Evolutionary conservation across 1,140 invertebrate species (phyloP), one percentile per base, ranked within the genome.

Genomic region (Druon quercuslanigerum): DNA sequence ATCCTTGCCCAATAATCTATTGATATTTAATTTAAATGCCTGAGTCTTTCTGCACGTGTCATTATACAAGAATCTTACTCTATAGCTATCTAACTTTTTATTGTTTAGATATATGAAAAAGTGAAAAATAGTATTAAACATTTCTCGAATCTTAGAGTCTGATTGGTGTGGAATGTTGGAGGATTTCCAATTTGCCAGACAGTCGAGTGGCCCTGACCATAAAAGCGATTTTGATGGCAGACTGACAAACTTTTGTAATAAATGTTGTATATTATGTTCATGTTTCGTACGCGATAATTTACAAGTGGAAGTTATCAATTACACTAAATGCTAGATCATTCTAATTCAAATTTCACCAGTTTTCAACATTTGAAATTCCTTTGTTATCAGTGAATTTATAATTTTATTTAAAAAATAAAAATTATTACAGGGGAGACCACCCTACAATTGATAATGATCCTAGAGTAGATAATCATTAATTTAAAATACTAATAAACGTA

Each of bases 161-260:
- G 74, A 79, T 81, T 75, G 78, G 75, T 72, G 70, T 60, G 83
- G 79, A 88, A 89, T 88, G 78, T 90, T 90, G 89, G 85, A 86
- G 5, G 9, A n/a, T 9, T 13, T 86, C 89, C 89, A 90, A 85
- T 57, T 57, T 78, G 76, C 60, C 20, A 40, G 25, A 14, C 40
- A 14, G 33, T 3, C 16, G 60, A 66, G 72, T 86, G 84, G 74
- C 83, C 83, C 82, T 87, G 83, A 82, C 86, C 89, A 89, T 89
- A 88, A 87, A 89, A 84, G 87, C 81, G 57, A 81, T 75, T 80
- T 77, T 54, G 79, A 84, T 89, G 89, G 89, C 90, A 90, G 72
- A 16, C 66, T 86, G 87, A 86, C 90, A 90, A 89, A 77, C 78
- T 77, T 66, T 66, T 25, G 12, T 57, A 20, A 66, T 66, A 40